phyloP scores from a whole-genome alignment of 2,113 vertebrate genomes.

The Tachysurus vachellii region DNA sequence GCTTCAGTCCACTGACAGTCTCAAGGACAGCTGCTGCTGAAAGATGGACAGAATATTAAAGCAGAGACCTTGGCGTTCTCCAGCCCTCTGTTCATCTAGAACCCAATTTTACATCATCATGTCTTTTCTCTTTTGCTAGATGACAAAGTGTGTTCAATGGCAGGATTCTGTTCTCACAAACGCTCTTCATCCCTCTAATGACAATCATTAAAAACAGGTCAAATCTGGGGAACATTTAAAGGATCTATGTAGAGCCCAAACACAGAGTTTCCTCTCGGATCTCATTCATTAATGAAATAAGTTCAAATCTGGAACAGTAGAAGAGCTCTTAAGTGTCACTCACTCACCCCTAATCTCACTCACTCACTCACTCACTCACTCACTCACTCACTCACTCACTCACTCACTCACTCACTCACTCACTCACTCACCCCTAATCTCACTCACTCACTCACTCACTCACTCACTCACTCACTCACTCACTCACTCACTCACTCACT shows the following conservation, averaged over 20 bases:
- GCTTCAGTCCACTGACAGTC: background rate
- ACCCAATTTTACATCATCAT: background rate
- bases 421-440: background rate
- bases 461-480: background rate
- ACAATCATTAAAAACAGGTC: background rate
- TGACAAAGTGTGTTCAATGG: background rate
- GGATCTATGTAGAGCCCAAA: background rate
- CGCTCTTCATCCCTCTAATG: background rate
- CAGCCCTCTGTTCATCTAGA: background rate
- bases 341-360: background rate
- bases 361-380: no score
- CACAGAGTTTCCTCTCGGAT: background rate
- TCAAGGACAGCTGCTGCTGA: conserved; percentile 11
- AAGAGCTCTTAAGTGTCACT: background rate
- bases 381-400: background rate
- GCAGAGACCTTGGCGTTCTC: background rate
- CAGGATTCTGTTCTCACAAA: background rate
- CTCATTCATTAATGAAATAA: background rate
- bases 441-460: background rate
- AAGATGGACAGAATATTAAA: background rate
- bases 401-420: background rate
- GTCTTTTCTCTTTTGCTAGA: background rate
- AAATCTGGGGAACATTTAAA: background rate
- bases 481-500: background rate
- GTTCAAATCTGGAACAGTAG: background rate